Base-by-base conservation (phyloP, 2,797 vertebrate species). In the Sebastes itinus region DNA sequence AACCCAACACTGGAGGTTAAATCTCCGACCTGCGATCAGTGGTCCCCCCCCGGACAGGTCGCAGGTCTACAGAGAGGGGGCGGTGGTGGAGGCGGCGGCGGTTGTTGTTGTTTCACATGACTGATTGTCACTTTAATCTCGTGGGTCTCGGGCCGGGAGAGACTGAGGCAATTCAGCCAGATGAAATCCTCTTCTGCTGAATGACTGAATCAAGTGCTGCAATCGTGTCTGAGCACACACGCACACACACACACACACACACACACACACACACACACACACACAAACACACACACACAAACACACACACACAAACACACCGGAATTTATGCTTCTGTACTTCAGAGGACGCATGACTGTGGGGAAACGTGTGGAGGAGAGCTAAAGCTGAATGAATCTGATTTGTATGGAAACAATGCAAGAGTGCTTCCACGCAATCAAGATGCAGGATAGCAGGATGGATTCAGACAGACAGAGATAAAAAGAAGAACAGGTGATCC, bases 111-210 rank as follows among this genome's bases (percentile, higher is more conserved):
- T 78, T 80, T 68, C 78, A 65, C 81, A 68, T 75, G 74, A 82
- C 78, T 80, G 84, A 85, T 58, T 72, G 72, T 79, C 54, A 68
- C 77, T 86, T 81, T 71, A 75, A 79, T 88, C 80, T 68, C 56
- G 33, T 33, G 75, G 23, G 55, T 83, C 54, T 49, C 10, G 9
- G 20, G 22, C 70, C 52, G 23, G 54, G 35, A 84, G 64, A 75
- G 35, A 79, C 83, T 23, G 81, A 73, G 27, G 55, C 70, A 67
- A 63, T 74, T 78, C 59, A 75, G 71, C 65, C 63, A 77, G 88
- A 88, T 73, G 33, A 84, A 87, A 88, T 87, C 71, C 75, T 75
- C 46, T 71, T 64, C 32, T 5, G 7, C 72, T 58, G 42, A 81
- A 76, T 22, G 63, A 55, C 27, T 65, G 68, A 70, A 78, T 80